Conservation (phyloP, 2,113 vertebrate genomes). For the Rhipidura dahli region DNA sequence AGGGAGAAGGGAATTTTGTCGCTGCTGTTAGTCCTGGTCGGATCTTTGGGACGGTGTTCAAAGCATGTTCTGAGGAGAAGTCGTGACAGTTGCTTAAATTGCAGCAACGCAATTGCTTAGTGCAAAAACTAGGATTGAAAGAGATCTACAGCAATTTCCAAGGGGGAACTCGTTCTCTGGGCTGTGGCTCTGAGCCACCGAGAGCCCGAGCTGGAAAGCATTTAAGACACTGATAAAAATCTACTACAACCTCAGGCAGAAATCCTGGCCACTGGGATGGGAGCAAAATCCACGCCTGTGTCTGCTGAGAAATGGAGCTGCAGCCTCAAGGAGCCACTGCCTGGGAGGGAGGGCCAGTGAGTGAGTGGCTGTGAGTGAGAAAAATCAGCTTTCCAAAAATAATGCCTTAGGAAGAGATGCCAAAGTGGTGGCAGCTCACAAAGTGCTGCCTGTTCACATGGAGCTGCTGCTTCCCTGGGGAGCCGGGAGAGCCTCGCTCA, state of each 20-base stretch:
- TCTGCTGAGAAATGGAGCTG: background rate
- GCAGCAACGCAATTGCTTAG: background rate
- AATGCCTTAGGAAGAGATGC: background rate
- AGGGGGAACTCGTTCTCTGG: background rate
- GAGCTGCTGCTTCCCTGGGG: constrained; percentile 14
- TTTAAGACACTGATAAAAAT: background rate
- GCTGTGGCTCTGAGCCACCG: background rate
- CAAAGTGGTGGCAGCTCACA: background rate
- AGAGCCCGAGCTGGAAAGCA: background rate
- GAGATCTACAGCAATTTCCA: background rate
- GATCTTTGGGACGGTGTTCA: background rate
- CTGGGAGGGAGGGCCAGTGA: background rate
- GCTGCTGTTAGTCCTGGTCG: background rate
- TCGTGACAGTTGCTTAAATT: background rate
- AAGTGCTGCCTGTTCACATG: background rate
- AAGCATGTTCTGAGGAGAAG: background rate
- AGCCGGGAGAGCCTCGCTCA: background rate
- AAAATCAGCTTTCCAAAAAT: background rate
- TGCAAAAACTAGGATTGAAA: background rate
- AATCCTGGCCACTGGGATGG: background rate
- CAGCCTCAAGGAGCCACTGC: background rate
- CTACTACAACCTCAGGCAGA: background rate
- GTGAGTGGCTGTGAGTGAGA: background rate
- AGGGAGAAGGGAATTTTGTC: background rate
- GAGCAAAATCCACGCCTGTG: background rate